Base-by-base conservation (phyloP, 2,888 invertebrate species). In the Drosophila conformis region DNA sequence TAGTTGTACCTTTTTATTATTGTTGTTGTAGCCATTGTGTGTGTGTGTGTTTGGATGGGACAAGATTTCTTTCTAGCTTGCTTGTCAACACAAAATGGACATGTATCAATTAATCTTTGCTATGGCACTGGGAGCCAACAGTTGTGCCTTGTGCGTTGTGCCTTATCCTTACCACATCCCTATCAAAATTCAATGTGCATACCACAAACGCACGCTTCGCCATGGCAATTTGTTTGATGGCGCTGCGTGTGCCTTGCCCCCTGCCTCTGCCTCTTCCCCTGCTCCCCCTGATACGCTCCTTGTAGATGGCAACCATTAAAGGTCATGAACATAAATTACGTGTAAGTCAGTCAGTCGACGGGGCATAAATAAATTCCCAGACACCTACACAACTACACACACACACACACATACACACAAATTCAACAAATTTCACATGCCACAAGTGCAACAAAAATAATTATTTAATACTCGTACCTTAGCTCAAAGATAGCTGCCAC, bases 21-120 rank as follows among this genome's bases (percentile, higher is more conserved):
- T 54, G 54, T 38, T 40, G n/a, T 57, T 51, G 51, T n/a, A 5
- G 11, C 56, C 13, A 40, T 57, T 57, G 38, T 56, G 53, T 27
- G 18, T 35, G 69, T 71, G 21, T 38, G 51, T 38, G 36, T 18
- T 72, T 69, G 76, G 65, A 70, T 73, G 75, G 35, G 54, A 46
- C 57, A 73, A 82, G 87, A 89, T 89, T 89, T 87, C 78, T 75
- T 80, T 72, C 82, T 73, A 73, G 73, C 76, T 67, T 67, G 84
- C 84, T 87, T 90, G 87, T 89, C 90, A 90, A 89, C 87, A 87
- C 81, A 79, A 89, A 90, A 90, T 89, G 87, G 87, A 90, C 90
- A 90, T 82, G 90, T 87, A 87, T 87, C 87, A 90, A 90, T 87
- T 87, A 87, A 87, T 90, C 87, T 87, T 82, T 60, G 78, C 56